A percentile compares a stretch with the other conserved stretches of the same genome.
These are phyloP conservation scores for Orchesellides sinensis DNA, from an alignment of 2,888 invertebrate genomes.

Conservation along the genomic window DNA sequence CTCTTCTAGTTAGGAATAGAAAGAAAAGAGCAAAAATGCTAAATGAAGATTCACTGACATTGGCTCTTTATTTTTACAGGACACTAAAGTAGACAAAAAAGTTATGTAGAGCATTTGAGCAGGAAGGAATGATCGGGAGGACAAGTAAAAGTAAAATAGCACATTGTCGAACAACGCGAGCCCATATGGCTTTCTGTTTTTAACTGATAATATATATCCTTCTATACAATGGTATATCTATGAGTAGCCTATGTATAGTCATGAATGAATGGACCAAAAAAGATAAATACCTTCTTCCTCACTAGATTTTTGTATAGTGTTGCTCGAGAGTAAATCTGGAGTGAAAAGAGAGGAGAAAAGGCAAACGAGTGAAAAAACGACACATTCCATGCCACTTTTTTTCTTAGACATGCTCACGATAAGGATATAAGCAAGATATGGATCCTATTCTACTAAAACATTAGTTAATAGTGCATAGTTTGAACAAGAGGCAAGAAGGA, in stretches of 20 bases:
- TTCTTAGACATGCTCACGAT: neutral
- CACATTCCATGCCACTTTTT: slow-evolving; percentile 24
- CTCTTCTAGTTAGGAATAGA: slow-evolving; percentile 38
- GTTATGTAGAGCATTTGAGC: neutral
- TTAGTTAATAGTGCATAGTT: too few relatives aligned
- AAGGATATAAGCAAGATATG: neutral
- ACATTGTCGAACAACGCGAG: neutral
- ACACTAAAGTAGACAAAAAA: neutral
- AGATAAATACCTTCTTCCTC: too few relatives aligned
- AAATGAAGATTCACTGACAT: slow-evolving; percentile 75
- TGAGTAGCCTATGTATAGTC: too few relatives aligned
- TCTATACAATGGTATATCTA: too few relatives aligned
- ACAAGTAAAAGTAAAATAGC: neutral
- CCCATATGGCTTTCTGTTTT: slow-evolving; percentile 7
- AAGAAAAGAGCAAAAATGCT: too few relatives aligned
- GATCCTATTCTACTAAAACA: neutral
- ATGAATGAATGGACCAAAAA: neutral
- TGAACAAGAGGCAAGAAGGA: slow-evolving; percentile 25
- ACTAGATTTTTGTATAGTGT: neutral
- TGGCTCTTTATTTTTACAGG: slow-evolving; percentile 43
- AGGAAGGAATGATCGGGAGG: neutral
- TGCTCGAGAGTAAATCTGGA: slow-evolving; percentile 36
- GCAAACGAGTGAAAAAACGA: slow-evolving; percentile 1
- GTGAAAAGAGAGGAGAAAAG: slow-evolving; percentile 1
- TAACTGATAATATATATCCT: too few relatives aligned